These are phyloP conservation scores for Copsychus sechellarum DNA, from an alignment of 2,113 vertebrate genomes.

Conservation along the genomic window DNA sequence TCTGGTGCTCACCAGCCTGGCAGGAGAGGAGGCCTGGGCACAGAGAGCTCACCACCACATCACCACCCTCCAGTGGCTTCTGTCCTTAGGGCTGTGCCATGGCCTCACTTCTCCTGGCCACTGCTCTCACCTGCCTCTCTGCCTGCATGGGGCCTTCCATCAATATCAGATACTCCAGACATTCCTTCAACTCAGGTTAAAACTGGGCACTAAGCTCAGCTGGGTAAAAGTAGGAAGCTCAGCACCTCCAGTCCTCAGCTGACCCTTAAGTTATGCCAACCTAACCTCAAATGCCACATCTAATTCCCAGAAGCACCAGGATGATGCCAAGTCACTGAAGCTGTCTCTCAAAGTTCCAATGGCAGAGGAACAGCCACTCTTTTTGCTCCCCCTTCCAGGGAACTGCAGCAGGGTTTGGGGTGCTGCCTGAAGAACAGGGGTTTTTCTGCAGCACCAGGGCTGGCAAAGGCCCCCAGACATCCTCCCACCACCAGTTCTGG, in stretches of 20 bases:
- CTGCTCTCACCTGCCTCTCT: neutral
- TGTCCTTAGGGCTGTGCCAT: accelerated
- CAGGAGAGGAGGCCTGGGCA: neutral
- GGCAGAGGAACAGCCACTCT: neutral
- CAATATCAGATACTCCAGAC: neutral
- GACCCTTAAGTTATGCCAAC: neutral
- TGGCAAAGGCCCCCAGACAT: neutral
- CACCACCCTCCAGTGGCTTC: neutral
- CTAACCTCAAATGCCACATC: neutral
- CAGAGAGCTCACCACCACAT: neutral
- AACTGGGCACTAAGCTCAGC: neutral
- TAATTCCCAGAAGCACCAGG: neutral
- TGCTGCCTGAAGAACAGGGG: neutral
- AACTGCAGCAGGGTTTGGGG: neutral
- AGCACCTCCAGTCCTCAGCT: neutral
- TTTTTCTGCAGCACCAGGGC: neutral
- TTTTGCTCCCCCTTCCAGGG: neutral
- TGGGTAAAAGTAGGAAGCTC: neutral
- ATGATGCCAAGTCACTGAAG: accelerated
- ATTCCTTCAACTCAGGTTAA: neutral
- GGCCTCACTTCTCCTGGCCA: neutral
- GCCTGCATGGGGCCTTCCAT: neutral
- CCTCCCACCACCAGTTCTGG: neutral
- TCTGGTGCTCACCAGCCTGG: neutral
- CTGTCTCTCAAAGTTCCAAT: neutral